Percentiles rank a stretch among this genome's conserved stretches.
These are phyloP conservation scores for Actenoides lindsayi DNA, from an alignment of 2,113 vertebrate genomes.

Conservation along the genomic window DNA sequence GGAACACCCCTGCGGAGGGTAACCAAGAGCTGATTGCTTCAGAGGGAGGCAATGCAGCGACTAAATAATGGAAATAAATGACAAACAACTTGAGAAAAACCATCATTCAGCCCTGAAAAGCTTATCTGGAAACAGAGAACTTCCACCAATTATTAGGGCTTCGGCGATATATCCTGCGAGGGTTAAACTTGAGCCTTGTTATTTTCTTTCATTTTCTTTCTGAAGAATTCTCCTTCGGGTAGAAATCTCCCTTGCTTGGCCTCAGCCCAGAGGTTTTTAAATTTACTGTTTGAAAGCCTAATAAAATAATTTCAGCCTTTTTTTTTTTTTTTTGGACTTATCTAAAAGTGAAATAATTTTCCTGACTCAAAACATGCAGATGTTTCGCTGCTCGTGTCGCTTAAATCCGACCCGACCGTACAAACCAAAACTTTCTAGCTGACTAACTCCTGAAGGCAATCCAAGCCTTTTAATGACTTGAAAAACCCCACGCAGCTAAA, in stretches of 20 bases:
- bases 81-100: not conserved
- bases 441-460: constrained; percentile 31
- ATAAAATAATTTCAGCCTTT: constrained; percentile 10
- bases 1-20: not conserved
- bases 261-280: constrained; percentile 29
- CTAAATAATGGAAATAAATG: not conserved
- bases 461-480: constrained; percentile 1
- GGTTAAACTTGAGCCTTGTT: not conserved
- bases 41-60: not conserved
- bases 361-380: constrained; percentile 16
- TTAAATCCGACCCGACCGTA: not conserved
- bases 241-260: constrained; percentile 31
- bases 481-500: constrained; percentile 14
- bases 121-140: constrained; percentile 36
- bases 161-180: not conserved
- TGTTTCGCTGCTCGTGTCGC: not conserved
- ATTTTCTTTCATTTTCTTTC: constrained; percentile 35
- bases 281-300: constrained; percentile 28
- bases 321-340: not conserved
- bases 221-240: constrained; percentile 43
- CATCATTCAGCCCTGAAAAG: not conserved
- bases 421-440: constrained; percentile 19
- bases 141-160: constrained; percentile 29
- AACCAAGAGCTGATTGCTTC: not conserved
- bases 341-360: constrained; percentile 27